These are phyloP conservation scores for Diloba caeruleocephala DNA, from an alignment of 2,888 invertebrate species.

Conservation along the genomic window DNA sequence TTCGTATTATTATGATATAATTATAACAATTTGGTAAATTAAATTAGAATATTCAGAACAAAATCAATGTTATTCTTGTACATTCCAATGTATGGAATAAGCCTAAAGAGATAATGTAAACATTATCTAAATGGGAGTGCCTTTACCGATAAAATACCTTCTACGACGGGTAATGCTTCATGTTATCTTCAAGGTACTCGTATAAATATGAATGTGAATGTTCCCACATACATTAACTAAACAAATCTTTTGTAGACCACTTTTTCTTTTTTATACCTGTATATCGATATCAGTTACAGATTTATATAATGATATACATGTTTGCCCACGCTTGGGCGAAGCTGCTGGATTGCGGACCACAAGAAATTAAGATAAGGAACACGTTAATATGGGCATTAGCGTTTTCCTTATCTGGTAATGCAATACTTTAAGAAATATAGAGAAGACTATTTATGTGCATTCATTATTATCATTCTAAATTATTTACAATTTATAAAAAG, in stretches of 20 bases:
- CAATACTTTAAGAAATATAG: no score
- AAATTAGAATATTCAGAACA: background rate
- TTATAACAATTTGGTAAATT: no score
- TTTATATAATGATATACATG: background rate
- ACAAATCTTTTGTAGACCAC: constrained; percentile 3
- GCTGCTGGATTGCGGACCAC: no score
- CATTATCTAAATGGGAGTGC: constrained; percentile 27
- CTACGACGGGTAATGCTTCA: constrained; percentile 4
- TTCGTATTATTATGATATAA: no score
- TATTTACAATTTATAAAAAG: no score
- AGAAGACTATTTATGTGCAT: no score
- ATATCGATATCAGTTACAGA: background rate
- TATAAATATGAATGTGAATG: constrained; percentile 32
- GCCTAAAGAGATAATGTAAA: constrained; percentile 16
- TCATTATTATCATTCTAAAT: no score
- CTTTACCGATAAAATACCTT: constrained; percentile 21
- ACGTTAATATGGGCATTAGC: no score
- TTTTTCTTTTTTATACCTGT: no score
- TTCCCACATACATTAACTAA: constrained; percentile 6
- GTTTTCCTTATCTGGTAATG: no score
- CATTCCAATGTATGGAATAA: constrained; percentile 1
- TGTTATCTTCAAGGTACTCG: constrained; percentile 15
- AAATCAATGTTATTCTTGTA: constrained; percentile 4
- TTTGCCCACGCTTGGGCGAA: no score
- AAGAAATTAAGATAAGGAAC: no score